Percentiles rank a stretch among this genome's conserved stretches.
Evolutionary conservation across 2,113 vertebrate species (phyloP).

Genomic region (Anseranas semipalmata): DNA sequence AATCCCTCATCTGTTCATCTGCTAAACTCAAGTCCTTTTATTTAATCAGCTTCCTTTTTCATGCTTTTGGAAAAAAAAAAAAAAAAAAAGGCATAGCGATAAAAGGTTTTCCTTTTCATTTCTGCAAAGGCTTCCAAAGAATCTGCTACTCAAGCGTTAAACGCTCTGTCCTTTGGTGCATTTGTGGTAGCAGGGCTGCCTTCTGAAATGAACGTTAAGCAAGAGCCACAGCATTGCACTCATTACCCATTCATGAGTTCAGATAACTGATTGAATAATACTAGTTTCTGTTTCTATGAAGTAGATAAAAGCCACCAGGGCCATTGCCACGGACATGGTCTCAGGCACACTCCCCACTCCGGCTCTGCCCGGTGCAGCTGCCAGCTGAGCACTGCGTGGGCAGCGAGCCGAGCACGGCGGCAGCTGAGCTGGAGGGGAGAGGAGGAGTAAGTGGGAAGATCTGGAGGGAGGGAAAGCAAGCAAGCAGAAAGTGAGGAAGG

Average conservation of each 20-base stretch:
- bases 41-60: neutral
- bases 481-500: neutral
- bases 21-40: neutral
- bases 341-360: neutral
- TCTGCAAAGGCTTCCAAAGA: neutral
- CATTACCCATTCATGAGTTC: neutral
- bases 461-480: neutral
- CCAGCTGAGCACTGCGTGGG: neutral
- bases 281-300: neutral
- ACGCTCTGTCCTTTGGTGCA: neutral
- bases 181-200: neutral
- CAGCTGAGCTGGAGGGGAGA: neutral
- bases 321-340: neutral
- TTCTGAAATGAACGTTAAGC: neutral
- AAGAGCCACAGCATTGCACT: neutral
- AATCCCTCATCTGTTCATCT: neutral
- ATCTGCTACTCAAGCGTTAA: neutral
- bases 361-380: neutral
- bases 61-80: neutral
- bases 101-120: neutral
- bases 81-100: neutral
- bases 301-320: neutral
- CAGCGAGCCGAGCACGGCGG: neutral
- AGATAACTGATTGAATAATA: neutral
- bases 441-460: neutral